A percentile compares a stretch with the other conserved stretches of the same genome.
phyloP scores from a whole-genome alignment of 2,888 invertebrate species.

The Rosalia funebris region DNA sequence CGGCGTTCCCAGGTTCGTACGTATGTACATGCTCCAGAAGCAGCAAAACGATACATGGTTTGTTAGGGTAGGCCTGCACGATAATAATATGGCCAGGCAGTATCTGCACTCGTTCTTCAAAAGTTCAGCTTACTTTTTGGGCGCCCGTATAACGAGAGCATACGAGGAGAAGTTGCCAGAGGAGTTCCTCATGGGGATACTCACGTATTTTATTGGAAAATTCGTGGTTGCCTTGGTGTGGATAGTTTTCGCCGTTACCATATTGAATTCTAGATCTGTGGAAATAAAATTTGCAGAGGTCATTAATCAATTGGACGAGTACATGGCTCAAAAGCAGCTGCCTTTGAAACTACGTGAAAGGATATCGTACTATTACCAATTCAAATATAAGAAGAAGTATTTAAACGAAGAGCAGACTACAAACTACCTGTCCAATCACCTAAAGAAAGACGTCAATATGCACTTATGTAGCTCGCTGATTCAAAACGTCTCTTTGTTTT shows the following conservation, averaged over 20 bases:
- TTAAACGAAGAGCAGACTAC: conserved; percentile 61
- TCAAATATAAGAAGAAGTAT: conserved; percentile 61
- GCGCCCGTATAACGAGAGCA: conserved; percentile 2
- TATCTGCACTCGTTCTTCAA: conserved; percentile 36
- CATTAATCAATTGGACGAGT: conserved; percentile 61
- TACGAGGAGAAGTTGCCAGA: conserved; percentile 4
- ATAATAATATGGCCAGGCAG: background rate
- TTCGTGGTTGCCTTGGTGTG: conserved; percentile 34
- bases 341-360: conserved; percentile 58
- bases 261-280: conserved; percentile 48
- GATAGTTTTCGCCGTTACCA: conserved; percentile 33
- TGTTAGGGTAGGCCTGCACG: background rate
- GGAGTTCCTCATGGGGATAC: conserved; percentile 32
- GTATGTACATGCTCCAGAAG: conserved; percentile 19
- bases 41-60: conserved; percentile 20
- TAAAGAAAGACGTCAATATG: conserved; percentile 58
- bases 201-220: conserved; percentile 42
- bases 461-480: conserved; percentile 68
- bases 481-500: conserved; percentile 67
- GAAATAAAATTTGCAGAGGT: conserved; percentile 62
- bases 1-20: conserved; percentile 27
- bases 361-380: conserved; percentile 59
- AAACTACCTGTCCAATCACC: conserved; percentile 31
- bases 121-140: conserved; percentile 35
- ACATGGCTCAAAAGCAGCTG: conserved; percentile 60